Evolutionary conservation across 2,888 invertebrate genomes (phyloP).

Genomic region (Drosophila sordidapex): DNA sequence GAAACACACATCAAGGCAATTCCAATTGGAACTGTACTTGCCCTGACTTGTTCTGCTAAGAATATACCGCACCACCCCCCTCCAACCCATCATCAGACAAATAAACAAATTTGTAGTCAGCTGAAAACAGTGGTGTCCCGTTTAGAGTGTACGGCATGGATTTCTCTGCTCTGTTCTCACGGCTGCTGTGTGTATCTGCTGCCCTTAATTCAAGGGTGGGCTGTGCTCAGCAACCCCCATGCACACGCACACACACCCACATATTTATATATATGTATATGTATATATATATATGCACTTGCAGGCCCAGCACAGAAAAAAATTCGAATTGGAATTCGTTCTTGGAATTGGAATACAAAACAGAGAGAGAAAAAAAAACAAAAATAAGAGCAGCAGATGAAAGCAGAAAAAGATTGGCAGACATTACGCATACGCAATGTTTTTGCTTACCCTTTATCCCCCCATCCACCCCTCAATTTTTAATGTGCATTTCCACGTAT

Average conservation of each 20-base stretch:
- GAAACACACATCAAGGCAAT: slow-evolving; percentile 2
- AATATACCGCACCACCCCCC: slow-evolving; percentile 23
- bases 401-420: slow-evolving; percentile 10
- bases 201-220: slow-evolving; percentile 52
- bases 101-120: slow-evolving; percentile 13
- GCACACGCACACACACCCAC: slow-evolving; percentile 8
- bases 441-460: not conserved
- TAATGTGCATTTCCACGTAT: slow-evolving; percentile 1
- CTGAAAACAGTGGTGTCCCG: slow-evolving; percentile 37
- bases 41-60: slow-evolving; percentile 10
- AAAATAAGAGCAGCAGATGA: slow-evolving; percentile 33
- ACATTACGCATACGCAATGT: slow-evolving; percentile 63
- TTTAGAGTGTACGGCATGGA: slow-evolving; percentile 13
- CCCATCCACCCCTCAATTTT: not conserved
- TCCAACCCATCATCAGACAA: not conserved
- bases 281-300: slow-evolving; percentile 17
- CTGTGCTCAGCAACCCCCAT: slow-evolving; percentile 38
- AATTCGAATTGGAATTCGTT: slow-evolving; percentile 55
- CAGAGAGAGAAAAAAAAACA: not conserved
- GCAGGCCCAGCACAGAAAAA: slow-evolving; percentile 25
- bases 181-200: slow-evolving; percentile 58
- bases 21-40: slow-evolving; percentile 70
- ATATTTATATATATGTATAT: not conserved
- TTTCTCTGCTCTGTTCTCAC: slow-evolving; percentile 13
- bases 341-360: slow-evolving; percentile 39